Percentiles rank a stretch among this genome's conserved stretches.
Conservation (phyloP, 2,113 vertebrate genomes). For the Aleadryas rufinucha region DNA sequence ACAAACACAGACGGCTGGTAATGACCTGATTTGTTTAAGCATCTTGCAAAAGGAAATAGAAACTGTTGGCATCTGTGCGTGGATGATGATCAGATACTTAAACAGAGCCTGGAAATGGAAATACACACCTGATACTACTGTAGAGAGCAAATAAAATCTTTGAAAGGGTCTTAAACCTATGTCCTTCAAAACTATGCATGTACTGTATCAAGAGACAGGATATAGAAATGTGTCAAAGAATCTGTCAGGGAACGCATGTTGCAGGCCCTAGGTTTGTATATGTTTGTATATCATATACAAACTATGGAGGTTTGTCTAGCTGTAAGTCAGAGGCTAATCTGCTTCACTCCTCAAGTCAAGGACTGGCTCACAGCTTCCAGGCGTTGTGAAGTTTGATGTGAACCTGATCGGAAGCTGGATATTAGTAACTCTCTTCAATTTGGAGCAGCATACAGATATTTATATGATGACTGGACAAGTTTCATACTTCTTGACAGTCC, state of each 20-base stretch:
- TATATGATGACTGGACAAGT: neutral
- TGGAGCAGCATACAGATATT: neutral
- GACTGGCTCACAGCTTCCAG: neutral
- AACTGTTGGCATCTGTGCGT: neutral
- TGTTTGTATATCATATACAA: no score
- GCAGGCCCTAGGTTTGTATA: neutral
- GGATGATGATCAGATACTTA: neutral
- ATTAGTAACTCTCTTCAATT: neutral
- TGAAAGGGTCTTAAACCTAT: neutral
- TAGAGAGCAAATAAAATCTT: neutral
- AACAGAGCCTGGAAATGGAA: neutral
- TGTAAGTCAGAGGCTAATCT: neutral
- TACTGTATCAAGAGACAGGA: neutral
- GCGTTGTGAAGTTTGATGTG: neutral
- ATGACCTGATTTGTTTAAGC: neutral
- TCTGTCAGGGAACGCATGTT: neutral
- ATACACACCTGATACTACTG: neutral
- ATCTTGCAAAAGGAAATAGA: slow-evolving; percentile 4
- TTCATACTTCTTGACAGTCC: neutral
- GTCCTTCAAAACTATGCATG: neutral
- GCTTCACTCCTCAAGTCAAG: neutral
- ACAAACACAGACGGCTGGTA: neutral
- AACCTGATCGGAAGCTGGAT: neutral
- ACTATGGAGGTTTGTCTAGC: neutral
- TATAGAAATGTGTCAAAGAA: neutral